These are phyloP conservation scores for Amphiprion ocellaris DNA, from an alignment of 2,113 vertebrate species.

Conservation along the genomic window DNA sequence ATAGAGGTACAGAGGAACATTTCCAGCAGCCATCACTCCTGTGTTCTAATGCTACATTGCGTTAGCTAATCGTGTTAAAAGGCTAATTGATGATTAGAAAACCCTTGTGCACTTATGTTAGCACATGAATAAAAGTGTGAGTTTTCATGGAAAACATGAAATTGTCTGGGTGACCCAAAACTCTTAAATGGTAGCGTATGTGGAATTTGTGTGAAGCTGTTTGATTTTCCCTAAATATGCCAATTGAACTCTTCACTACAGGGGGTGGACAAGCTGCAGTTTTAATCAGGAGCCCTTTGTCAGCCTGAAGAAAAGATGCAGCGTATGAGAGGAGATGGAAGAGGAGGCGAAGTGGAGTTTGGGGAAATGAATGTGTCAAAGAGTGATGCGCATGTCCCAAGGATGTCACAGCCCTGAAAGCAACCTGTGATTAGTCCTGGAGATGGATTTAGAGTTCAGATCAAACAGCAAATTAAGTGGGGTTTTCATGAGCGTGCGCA, in stretches of 20 bases:
- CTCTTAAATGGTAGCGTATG: not conserved
- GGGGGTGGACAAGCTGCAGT: constrained; percentile 57
- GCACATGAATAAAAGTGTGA: too few species aligned
- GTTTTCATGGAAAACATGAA: too few species aligned
- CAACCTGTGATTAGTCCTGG: constrained; percentile 60
- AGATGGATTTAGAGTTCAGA: constrained; percentile 54
- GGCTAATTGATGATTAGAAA: too few species aligned
- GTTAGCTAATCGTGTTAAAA: too few species aligned
- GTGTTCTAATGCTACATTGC: too few species aligned
- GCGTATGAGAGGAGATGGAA: constrained; percentile 37
- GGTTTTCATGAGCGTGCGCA: constrained; percentile 10
- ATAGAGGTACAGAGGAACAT: too few species aligned
- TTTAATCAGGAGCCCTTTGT: constrained; percentile 73
- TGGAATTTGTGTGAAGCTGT: constrained; percentile 21
- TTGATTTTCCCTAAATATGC: constrained; percentile 50
- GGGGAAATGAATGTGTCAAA: constrained; percentile 70
- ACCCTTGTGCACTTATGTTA: too few species aligned
- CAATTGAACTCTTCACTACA: constrained; percentile 35
- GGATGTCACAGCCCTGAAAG: constrained; percentile 50
- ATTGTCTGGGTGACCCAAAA: too few species aligned
- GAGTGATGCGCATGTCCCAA: constrained; percentile 18
- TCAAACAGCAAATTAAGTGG: constrained; percentile 44
- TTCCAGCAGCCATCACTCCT: too few species aligned
- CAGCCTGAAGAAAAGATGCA: constrained; percentile 46
- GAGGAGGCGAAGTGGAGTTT: constrained; percentile 28